A percentile compares a stretch with the other conserved stretches of the same genome.
Conservation (phyloP, 1,140 invertebrate species). For the Atta cephalotes region DNA sequence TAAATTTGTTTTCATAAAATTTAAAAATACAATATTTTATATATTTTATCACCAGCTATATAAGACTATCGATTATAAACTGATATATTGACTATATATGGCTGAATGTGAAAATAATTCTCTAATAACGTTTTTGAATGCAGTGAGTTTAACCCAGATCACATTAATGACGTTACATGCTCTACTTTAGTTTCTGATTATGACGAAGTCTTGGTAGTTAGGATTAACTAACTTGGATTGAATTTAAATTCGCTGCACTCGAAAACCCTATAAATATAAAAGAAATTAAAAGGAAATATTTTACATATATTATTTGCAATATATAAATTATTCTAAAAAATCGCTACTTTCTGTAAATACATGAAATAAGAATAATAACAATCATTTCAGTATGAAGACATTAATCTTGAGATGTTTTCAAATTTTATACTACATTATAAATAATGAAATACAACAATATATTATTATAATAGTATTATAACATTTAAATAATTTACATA, state of each 20-base stretch:
- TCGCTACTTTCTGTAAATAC: background rate
- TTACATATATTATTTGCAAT: background rate
- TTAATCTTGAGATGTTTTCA: background rate
- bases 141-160: too few species aligned
- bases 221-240: too few species aligned
- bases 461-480: background rate
- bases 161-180: too few species aligned
- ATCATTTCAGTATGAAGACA: background rate
- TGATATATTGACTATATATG: background rate
- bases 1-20: conserved; percentile 8
- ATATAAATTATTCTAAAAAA: conserved; percentile 20
- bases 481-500: background rate
- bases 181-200: too few species aligned
- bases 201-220: too few species aligned
- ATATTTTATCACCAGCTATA: background rate
- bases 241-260: too few species aligned
- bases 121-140: background rate
- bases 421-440: background rate
- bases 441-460: background rate
- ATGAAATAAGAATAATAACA: background rate
- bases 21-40: background rate
- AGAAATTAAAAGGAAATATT: background rate
- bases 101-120: background rate
- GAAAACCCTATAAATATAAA: background rate
- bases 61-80: background rate